Evolutionary conservation across 2,888 invertebrate genomes (phyloP), one percentile per base, ranked within the genome.

Genomic region (Osmoderma eremita): DNA sequence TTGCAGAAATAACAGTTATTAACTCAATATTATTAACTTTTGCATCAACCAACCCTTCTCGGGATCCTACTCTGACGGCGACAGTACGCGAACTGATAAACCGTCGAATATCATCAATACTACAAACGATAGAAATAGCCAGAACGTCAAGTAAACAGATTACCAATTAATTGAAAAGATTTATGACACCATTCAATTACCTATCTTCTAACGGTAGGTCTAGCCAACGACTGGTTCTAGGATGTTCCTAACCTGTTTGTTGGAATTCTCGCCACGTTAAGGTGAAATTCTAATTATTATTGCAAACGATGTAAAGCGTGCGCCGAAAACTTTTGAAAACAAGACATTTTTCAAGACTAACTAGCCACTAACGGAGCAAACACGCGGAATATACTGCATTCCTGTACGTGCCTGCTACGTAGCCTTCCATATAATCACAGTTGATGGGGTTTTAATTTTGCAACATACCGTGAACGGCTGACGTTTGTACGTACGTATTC

Each of bases 401-500:
- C 63, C 4, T 38, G 24, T 45, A 45, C 20, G 24, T 45, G 58
- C 15, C 22, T 45, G 20, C 50, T 63, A 30, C 39, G n/a, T 63
- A 63, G 50, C n/a, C 48, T 6, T 51, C 38, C 22, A 30, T n/a
- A 42, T 63, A 63, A 50, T 50, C 15, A 20, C 41, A 12, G 18
- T 30, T 63, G 50, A 63, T 63, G 63, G 13, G 13, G 17, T 50
- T 63, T 63, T 63, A 63, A 63, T 63, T 63, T 63, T 63, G 51
- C 63, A 45, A 36, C 17, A 5, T 36, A 42, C 13, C 58, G 13
- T 42, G 58, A 2, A 17, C 41, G 22, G n/a, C 22, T 17, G 22
- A 39, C 30, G 30, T 63, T 38, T 50, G 63, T n/a, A n/a, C n/a
- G n/a, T n/a, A n/a, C n/a, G n/a, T n/a, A n/a, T n/a, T n/a, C 39